Evolutionary conservation across 2,113 vertebrate genomes (phyloP), one percentile per base, ranked within the genome.

Genomic region (Siniperca knerii): DNA sequence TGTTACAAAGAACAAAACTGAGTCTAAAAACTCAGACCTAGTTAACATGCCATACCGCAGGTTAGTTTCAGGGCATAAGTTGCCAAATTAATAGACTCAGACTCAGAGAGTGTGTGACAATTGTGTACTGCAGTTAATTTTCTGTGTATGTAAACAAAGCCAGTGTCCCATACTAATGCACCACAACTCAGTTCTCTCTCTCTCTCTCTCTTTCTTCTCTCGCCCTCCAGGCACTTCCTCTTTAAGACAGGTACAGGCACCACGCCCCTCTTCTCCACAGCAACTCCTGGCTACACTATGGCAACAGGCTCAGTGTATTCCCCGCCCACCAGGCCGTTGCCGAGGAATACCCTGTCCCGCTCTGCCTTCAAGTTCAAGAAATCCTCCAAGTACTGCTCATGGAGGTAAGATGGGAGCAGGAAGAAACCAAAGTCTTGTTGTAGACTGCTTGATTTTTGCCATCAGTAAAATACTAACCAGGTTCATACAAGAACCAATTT

Each of bases 291-390:
- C 89, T 99, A 99, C 97, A 99, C 98, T 65, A 99, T 99, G 98
- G 98, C 98, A 82, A 99, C 98, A 37, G 97, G 98, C 90, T 98
- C 98, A 5, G 98, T 99, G 89, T 99, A 99, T 91, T 99, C 98
- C 0, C 98, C 98, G 60, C 98, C 98, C 72, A 98, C 98, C 84
- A 96, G 98, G 92, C 98, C 98, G 33, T 93, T 99, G 90, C 98
- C 98, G 75, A 96, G 98, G 92, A 99, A 98, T 90, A 98, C 98
- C 75, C 95, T 99, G 25, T 99, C 98, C 89, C 97, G 98, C 93
- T 99, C 98, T 90, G 98, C 98, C 94, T 99, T 99, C 96, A 99
- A 99, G 95, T 99, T 99, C 95, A 99, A 99, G 96, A 99, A 99
- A 84, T 98, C 98, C 71, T 98, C 98, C 0, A 99, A 97, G 95